A percentile compares a stretch with the other conserved stretches of the same genome.
Conservation (phyloP, 2,797 vertebrate genomes). For the Tolypeutes matacus region DNA sequence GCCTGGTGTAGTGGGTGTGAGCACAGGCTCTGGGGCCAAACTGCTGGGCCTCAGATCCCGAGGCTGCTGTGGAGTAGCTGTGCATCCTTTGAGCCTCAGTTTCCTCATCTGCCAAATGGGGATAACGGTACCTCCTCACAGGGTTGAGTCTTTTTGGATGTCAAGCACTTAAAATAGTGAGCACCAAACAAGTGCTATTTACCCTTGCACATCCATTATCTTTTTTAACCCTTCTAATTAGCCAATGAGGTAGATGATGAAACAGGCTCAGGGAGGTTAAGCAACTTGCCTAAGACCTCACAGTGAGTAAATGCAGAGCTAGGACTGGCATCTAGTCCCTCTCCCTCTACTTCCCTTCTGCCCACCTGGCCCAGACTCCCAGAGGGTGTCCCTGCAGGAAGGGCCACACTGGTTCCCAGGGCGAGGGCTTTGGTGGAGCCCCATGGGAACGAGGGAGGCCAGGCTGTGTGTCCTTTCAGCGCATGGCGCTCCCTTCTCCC, state of each 20-base stretch:
- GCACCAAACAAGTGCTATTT: not conserved
- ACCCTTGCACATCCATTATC: not conserved
- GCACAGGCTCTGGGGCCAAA: not conserved
- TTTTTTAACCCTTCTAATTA: constrained; percentile 17
- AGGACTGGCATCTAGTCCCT: not conserved
- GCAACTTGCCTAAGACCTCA: not conserved
- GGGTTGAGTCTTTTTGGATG: not conserved
- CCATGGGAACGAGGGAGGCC: accelerated
- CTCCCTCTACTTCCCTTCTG: not conserved
- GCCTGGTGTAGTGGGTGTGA: not conserved
- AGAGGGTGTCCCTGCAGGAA: not conserved
- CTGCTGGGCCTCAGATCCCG: not conserved
- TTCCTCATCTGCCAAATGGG: not conserved
- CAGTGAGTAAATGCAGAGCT: not conserved
- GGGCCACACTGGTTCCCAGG: not conserved
- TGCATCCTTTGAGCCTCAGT: not conserved
- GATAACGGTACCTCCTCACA: not conserved
- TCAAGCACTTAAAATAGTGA: not conserved
- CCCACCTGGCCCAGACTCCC: not conserved
- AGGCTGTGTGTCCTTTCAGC: not conserved
- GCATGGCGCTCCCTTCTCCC: not conserved
- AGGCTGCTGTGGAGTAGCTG: not conserved
- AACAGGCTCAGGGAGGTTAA: not conserved
- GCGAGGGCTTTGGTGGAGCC: not conserved
- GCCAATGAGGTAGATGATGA: not conserved